Evolutionary conservation across 37 sponge, comb jelly and placozoan species (phyloP).

Genomic region (Halisarca cf. caerulea): DNA sequence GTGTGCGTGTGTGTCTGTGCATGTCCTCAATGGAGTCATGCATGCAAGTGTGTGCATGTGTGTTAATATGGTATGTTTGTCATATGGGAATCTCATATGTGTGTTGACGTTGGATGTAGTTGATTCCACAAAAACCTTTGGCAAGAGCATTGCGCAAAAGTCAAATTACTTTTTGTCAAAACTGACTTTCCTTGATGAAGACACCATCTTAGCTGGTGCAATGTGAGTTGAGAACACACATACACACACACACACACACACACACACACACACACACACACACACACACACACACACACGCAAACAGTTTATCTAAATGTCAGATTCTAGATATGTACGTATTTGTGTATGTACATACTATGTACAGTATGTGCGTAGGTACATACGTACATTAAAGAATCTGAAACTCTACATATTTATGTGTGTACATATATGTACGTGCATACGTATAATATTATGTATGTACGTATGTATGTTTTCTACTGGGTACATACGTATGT

Average conservation of each 20-base stretch:
- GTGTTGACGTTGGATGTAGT: too few relatives aligned
- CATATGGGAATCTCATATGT: too few relatives aligned
- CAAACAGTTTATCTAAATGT: too few relatives aligned
- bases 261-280: too few relatives aligned
- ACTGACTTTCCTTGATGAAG: conserved; percentile 1
- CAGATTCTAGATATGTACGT: too few relatives aligned
- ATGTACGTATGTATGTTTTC: not conserved
- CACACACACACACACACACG: too few relatives aligned
- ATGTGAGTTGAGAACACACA: conserved; percentile 16
- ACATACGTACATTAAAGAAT: too few relatives aligned
- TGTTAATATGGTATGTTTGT: too few relatives aligned
- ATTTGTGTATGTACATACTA: too few relatives aligned
- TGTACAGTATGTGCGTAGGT: too few relatives aligned
- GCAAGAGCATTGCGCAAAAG: not conserved
- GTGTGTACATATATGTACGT: not conserved
- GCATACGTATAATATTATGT: not conserved
- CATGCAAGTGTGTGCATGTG: not conserved
- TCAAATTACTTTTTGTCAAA: conserved; percentile 19
- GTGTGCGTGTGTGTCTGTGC: not conserved
- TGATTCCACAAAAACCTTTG: not conserved
- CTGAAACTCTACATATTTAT: too few relatives aligned
- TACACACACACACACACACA: too few relatives aligned
- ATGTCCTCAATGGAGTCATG: not conserved
- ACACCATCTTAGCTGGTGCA: conserved; percentile 12
- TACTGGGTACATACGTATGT: not conserved